phyloP scores from a whole-genome alignment of 2,797 vertebrate species.

The Parauchenoglanis ngamensis region DNA sequence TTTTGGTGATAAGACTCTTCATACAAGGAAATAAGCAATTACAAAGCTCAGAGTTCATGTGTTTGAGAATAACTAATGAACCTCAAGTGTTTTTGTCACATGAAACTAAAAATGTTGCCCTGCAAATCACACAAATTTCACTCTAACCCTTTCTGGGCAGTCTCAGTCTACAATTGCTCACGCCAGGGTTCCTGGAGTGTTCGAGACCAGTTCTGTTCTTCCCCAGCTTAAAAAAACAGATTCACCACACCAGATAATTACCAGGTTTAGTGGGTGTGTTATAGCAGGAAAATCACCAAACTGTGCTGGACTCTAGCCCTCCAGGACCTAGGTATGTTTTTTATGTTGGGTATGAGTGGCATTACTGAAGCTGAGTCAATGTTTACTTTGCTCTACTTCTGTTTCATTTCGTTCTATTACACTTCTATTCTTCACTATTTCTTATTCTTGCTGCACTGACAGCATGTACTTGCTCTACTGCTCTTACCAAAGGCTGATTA shows the following conservation, averaged over 20 bases:
- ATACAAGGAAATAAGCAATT: background rate
- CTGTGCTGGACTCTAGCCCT: background rate
- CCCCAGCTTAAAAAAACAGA: background rate
- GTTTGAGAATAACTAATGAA: background rate
- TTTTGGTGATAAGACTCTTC: background rate
- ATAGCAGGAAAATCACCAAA: slow-evolving; percentile 3
- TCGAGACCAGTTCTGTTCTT: background rate
- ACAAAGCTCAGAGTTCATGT: background rate
- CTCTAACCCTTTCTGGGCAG: slow-evolving; percentile 6
- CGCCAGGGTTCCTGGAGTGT: slow-evolving; percentile 6
- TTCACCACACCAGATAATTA: slow-evolving; percentile 27
- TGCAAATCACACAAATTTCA: slow-evolving; percentile 14
- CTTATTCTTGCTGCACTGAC: background rate
- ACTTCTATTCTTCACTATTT: background rate
- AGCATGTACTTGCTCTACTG: too few relatives aligned
- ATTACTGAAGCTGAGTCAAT: background rate
- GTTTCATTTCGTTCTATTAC: background rate
- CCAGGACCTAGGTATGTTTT: background rate
- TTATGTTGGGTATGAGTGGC: background rate
- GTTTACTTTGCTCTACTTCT: background rate
- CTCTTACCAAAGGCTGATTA: background rate
- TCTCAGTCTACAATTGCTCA: background rate
- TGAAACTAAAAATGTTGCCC: background rate
- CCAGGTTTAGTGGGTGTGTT: slow-evolving; percentile 16
- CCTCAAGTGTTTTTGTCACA: background rate